A percentile compares a stretch with the other conserved stretches of the same genome.
These are phyloP conservation scores for Scaptomyza parva DNA, from an alignment of 2,888 invertebrate species.

Conservation along the genomic window DNA sequence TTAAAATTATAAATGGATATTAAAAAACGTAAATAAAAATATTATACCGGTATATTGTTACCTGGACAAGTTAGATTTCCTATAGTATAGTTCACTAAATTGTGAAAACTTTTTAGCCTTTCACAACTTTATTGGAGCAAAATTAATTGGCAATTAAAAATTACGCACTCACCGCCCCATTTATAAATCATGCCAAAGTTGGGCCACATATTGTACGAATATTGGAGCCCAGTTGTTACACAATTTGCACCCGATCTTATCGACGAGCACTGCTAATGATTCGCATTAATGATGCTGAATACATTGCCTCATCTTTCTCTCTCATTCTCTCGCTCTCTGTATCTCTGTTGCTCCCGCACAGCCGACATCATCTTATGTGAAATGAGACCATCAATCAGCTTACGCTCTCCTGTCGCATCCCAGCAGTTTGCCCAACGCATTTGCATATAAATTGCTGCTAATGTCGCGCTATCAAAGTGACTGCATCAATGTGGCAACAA, in stretches of 20 bases:
- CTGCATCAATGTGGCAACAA: constrained; percentile 78
- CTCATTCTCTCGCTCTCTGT: constrained; percentile 24
- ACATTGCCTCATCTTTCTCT: constrained; percentile 32
- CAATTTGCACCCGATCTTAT: constrained; percentile 79
- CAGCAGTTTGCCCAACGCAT: constrained; percentile 68
- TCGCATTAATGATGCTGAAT: constrained; percentile 76
- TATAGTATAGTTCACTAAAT: not conserved
- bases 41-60: not conserved
- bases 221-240: constrained; percentile 35
- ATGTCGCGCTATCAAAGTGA: constrained; percentile 84
- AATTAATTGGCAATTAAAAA: constrained; percentile 78
- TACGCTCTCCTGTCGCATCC: constrained; percentile 41
- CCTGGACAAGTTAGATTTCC: not conserved
- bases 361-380: constrained; percentile 70
- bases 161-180: constrained; percentile 68
- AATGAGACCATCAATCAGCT: constrained; percentile 83
- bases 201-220: constrained; percentile 15
- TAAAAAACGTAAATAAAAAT: not conserved
- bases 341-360: constrained; percentile 47
- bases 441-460: constrained; percentile 85
- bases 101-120: constrained; percentile 13
- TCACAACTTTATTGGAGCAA: constrained; percentile 61
- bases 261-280: constrained; percentile 75
- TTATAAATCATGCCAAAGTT: constrained; percentile 49
- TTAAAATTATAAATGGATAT: not conserved